phyloP scores from a whole-genome alignment of 2,797 vertebrate species.

The Acanthiza pusilla region DNA sequence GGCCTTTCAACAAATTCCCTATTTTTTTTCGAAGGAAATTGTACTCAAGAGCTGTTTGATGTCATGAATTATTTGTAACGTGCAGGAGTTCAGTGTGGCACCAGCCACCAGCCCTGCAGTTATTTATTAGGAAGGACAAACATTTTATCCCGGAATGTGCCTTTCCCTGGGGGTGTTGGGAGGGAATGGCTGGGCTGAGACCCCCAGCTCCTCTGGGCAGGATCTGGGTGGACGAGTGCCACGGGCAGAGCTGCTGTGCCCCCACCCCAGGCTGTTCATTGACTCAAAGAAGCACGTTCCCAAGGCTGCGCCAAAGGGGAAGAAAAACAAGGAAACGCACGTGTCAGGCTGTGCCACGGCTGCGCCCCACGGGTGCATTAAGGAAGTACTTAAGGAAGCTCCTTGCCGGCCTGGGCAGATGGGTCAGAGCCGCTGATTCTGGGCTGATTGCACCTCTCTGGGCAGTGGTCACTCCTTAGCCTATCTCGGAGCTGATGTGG shows the following conservation, averaged over 20 bases:
- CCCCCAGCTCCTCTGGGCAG: not conserved
- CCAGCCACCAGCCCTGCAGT: not conserved
- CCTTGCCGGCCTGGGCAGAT: not conserved
- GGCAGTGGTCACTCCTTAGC: not conserved
- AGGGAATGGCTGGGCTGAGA: not conserved
- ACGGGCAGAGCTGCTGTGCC: not conserved
- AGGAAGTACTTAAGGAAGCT: constrained; percentile 4
- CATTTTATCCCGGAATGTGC: not conserved
- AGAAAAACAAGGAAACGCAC: not conserved
- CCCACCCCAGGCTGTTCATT: accelerated
- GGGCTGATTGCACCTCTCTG: not conserved
- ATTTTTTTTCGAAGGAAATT: not conserved
- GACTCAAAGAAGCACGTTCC: not conserved
- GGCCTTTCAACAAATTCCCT: not conserved
- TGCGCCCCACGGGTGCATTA: not conserved
- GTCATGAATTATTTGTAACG: accelerated
- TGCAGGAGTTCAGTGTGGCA: accelerated
- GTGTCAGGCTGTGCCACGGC: not conserved
- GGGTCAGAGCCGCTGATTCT: not conserved
- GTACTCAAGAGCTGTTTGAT: accelerated
- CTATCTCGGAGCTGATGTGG: accelerated
- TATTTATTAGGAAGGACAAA: not conserved
- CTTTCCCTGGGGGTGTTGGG: not conserved
- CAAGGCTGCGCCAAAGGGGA: not conserved
- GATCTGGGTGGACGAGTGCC: not conserved